Percentiles rank a stretch among this genome's conserved stretches.
phyloP scores from a whole-genome alignment of 1,140 invertebrate genomes.

The Zaprionus lachaisei region DNA sequence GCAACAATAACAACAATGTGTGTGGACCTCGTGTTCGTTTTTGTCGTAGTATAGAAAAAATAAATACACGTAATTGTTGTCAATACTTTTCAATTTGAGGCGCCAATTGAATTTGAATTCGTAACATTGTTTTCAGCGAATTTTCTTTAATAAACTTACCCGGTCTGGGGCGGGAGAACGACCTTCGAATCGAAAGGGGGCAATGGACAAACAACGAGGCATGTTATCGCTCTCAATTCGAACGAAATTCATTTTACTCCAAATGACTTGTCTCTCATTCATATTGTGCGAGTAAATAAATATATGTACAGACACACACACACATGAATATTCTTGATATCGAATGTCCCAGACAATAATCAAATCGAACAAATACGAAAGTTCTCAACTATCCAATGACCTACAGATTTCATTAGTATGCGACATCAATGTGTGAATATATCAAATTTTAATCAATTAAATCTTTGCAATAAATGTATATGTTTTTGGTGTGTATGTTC shows the following conservation, averaged over 20 bases:
- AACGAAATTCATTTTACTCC: slow-evolving; percentile 19
- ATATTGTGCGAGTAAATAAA: slow-evolving; percentile 10
- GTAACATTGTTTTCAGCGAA: slow-evolving; percentile 36
- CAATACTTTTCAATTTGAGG: slow-evolving; percentile 61
- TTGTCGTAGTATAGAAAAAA: slow-evolving; percentile 13
- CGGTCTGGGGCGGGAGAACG: slow-evolving; percentile 45
- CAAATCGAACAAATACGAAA: slow-evolving; percentile 10
- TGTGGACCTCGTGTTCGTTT: slow-evolving; percentile 48
- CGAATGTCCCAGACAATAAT: slow-evolving; percentile 19
- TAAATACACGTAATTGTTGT: slow-evolving; percentile 52
- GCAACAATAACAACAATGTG: slow-evolving; percentile 20
- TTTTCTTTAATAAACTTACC: slow-evolving; percentile 50
- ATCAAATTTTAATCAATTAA: slow-evolving; percentile 8
- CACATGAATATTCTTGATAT: background rate
- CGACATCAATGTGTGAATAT: background rate
- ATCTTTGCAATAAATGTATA: background rate
- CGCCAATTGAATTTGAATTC: slow-evolving; percentile 58
- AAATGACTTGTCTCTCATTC: slow-evolving; percentile 13
- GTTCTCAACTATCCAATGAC: slow-evolving; percentile 12
- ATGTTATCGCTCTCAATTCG: slow-evolving; percentile 33
- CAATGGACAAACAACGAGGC: slow-evolving; percentile 43
- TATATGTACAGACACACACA: background rate
- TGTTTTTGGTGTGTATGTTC: background rate
- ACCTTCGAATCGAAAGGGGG: slow-evolving; percentile 47
- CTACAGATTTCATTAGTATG: slow-evolving; percentile 13